Percentiles rank a stretch among this genome's conserved stretches.
Evolutionary conservation across 1,140 invertebrate species (phyloP).

Genomic region (Pomacea maculata): DNA sequence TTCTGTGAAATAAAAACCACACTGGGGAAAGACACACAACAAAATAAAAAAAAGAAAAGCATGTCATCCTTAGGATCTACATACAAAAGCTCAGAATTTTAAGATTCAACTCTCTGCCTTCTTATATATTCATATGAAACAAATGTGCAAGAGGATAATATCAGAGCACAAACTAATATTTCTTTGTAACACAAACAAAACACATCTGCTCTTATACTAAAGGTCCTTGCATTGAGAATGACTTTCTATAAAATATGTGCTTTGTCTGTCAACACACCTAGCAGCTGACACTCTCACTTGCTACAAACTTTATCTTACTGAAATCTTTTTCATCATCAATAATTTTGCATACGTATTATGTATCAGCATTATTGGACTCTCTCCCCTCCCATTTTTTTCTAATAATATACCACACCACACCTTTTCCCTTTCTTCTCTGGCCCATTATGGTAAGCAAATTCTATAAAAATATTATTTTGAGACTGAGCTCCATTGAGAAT

Average conservation of each 20-base stretch:
- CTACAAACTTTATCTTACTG: background rate
- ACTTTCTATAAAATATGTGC: background rate
- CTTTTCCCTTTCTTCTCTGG: background rate
- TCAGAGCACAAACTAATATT: too few species aligned
- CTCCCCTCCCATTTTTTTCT: background rate
- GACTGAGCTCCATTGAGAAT: too few species aligned
- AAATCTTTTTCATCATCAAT: background rate
- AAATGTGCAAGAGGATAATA: too few species aligned
- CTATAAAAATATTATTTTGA: too few species aligned
- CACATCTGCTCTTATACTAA: background rate
- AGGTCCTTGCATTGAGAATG: background rate
- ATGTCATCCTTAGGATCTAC: too few species aligned
- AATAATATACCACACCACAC: background rate
- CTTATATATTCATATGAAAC: too few species aligned
- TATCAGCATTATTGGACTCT: conserved; percentile 1
- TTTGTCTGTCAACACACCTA: background rate
- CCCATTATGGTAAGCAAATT: background rate
- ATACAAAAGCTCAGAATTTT: too few species aligned
- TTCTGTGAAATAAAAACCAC: too few species aligned
- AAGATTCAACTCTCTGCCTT: too few species aligned
- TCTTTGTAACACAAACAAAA: background rate
- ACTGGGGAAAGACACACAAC: too few species aligned
- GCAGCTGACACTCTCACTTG: background rate
- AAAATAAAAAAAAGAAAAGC: too few species aligned
- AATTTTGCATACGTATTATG: background rate